Evolutionary conservation across 2,888 invertebrate species (phyloP).

Genomic region (Monoplex corrugatus): DNA sequence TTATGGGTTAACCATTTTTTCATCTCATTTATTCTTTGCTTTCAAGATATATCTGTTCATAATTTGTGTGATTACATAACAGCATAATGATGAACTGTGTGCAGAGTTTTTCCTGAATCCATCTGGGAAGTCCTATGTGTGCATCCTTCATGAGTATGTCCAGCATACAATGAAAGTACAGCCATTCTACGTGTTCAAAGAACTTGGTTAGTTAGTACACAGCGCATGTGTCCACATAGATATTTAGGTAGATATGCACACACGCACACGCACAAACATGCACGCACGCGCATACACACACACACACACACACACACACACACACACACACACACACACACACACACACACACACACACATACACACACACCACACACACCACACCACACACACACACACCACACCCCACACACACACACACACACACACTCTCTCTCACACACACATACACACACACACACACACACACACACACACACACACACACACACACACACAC

Average conservation of each 20-base stretch:
- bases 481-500: no score
- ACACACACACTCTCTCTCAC: neutral
- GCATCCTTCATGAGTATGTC: constrained; percentile 98
- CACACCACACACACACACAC: neutral
- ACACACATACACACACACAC: neutral
- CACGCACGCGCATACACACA: neutral
- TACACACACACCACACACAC: neutral
- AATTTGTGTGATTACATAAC: constrained; percentile 48
- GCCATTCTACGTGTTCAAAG: constrained; percentile 95
- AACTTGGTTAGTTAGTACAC: constrained; percentile 89
- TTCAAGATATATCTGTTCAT: neutral
- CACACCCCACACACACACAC: neutral
- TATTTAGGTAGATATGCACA: neutral
- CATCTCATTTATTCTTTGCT: no score
- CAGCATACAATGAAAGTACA: constrained; percentile 96
- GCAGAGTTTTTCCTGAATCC: constrained; percentile 98
- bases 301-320: neutral
- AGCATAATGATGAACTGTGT: no score
- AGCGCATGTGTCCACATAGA: no score
- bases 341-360: neutral
- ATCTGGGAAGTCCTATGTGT: constrained; percentile 96
- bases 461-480: neutral
- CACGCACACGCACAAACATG: neutral
- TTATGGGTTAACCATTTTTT: no score
- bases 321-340: neutral